Conservation (phyloP, 1,140 invertebrate genomes). For the Anoplophora glabripennis region DNA sequence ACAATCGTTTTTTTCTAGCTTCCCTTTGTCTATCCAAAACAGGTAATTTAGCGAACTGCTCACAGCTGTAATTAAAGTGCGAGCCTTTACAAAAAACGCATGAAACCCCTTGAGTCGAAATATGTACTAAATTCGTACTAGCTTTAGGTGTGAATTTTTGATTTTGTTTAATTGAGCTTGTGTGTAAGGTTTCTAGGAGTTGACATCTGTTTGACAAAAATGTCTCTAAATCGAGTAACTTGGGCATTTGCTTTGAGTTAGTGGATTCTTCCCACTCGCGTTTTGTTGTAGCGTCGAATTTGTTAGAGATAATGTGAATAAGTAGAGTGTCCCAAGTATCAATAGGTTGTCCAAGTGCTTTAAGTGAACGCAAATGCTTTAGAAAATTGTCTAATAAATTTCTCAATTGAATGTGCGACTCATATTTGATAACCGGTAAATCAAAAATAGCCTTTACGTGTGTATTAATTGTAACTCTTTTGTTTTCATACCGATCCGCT, state of each 20-base stretch:
- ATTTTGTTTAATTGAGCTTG: not conserved
- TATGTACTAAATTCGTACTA: not conserved
- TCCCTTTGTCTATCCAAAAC: not conserved
- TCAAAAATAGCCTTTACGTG: slow-evolving; percentile 15
- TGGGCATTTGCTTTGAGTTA: slow-evolving; percentile 4
- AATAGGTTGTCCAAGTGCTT: slow-evolving; percentile 8
- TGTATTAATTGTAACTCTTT: slow-evolving; percentile 13
- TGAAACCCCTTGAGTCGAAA: not conserved
- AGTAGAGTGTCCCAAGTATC: slow-evolving; percentile 15
- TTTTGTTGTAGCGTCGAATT: not conserved
- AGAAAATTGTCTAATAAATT: slow-evolving; percentile 13
- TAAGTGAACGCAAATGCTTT: slow-evolving; percentile 8
- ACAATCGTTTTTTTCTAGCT: slow-evolving; percentile 4
- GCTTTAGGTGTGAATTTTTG: not conserved
- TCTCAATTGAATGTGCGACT: slow-evolving; percentile 13
- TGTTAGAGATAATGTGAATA: slow-evolving; percentile 6
- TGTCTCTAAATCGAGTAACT: slow-evolving; percentile 6
- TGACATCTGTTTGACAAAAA: slow-evolving; percentile 18
- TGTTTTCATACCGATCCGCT: slow-evolving; percentile 17
- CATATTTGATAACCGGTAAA: not conserved
- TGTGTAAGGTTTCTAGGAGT: slow-evolving; percentile 16
- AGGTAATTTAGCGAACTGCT: slow-evolving; percentile 13
- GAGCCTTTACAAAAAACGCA: not conserved
- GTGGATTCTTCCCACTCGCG: slow-evolving; percentile 14
- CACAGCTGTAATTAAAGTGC: slow-evolving; percentile 11